These are phyloP conservation scores for Catamblyrhynchus diadema DNA, from an alignment of 2,797 vertebrate genomes.

Conservation along the genomic window DNA sequence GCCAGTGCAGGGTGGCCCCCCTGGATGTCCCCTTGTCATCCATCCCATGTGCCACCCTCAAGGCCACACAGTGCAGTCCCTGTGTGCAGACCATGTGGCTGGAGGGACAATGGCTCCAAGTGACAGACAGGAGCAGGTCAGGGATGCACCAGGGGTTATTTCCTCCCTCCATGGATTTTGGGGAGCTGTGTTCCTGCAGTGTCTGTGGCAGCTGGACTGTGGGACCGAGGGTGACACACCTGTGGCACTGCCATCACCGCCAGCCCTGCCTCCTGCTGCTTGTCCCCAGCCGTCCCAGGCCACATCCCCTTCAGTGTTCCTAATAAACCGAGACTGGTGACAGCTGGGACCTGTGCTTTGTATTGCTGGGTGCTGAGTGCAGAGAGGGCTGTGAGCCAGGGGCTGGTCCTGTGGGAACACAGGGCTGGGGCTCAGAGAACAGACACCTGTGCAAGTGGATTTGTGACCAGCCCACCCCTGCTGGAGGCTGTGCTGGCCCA, in stretches of 20 bases:
- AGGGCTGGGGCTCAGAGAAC: not conserved
- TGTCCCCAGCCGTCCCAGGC: not conserved
- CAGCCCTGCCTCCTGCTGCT: not conserved
- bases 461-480: not conserved
- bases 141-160: rapidly evolving
- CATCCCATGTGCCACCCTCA: not conserved
- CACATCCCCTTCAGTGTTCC: not conserved
- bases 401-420: not conserved
- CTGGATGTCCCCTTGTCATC: not conserved
- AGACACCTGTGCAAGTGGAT: not conserved
- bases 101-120: rapidly evolving
- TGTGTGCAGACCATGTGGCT: rapidly evolving
- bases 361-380: not conserved
- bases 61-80: not conserved
- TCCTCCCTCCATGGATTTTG: not conserved
- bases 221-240: not conserved
- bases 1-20: not conserved
- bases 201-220: rapidly evolving
- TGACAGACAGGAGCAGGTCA: rapidly evolving
- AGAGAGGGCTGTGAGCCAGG: not conserved
- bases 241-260: not conserved
- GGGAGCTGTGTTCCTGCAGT: not conserved
- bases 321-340: conserved; percentile 42
- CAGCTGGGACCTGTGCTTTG: not conserved
- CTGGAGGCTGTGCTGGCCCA: rapidly evolving